Evolutionary conservation across 2,113 vertebrate genomes (phyloP).

Genomic region (Octodon degus): DNA sequence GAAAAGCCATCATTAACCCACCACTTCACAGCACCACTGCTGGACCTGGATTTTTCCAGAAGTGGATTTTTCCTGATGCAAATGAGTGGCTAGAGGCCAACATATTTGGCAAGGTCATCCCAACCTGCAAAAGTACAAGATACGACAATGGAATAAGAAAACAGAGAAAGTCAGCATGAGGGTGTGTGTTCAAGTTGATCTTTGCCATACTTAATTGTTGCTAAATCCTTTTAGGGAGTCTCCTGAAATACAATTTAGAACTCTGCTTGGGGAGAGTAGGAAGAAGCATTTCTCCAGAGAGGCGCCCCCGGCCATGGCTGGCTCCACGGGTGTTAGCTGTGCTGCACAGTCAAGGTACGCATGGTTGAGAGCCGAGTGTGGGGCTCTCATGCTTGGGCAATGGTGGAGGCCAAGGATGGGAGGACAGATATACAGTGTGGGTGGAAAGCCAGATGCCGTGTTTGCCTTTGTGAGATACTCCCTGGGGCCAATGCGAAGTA

Average conservation of each 20-base stretch:
- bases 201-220: not conserved
- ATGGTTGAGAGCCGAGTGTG: not conserved
- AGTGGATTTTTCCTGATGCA: not conserved
- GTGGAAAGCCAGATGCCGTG: not conserved
- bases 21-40: not conserved
- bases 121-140: not conserved
- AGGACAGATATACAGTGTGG: not conserved
- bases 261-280: not conserved
- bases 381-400: not conserved
- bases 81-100: not conserved
- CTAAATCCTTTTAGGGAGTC: not conserved
- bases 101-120: not conserved
- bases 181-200: no score
- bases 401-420: not conserved
- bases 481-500: not conserved
- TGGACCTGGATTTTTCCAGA: not conserved
- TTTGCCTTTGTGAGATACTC: not conserved
- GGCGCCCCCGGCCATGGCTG: not conserved
- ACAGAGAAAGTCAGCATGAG: not conserved
- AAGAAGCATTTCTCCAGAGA: not conserved
- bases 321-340: not conserved
- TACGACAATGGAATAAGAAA: not conserved
- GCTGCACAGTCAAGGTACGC: rapidly evolving
- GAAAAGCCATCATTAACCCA: not conserved
- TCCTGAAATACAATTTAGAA: not conserved